Percentiles rank a stretch among this genome's conserved stretches.
Conservation (phyloP, 23 tunicate species). For the Oikopleura vanhoeffeni region DNA sequence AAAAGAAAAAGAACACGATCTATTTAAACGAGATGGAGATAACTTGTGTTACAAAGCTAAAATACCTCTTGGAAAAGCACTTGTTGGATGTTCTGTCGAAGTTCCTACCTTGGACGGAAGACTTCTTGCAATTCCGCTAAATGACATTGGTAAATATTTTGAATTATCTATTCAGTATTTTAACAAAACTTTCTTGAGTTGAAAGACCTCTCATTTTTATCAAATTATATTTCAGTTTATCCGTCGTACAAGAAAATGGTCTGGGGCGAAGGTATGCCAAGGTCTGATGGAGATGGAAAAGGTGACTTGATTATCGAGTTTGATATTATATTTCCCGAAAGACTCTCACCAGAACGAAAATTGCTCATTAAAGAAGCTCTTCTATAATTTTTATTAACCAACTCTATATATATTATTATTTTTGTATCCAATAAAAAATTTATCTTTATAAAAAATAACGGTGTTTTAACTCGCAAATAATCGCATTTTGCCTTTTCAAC, state of each 20-base stretch:
- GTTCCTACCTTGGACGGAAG: slow-evolving; percentile 93
- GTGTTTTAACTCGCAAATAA: no score
- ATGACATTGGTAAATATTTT: slow-evolving; percentile 29
- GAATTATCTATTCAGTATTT: background rate
- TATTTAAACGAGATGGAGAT: slow-evolving; percentile 46
- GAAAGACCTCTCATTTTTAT: no score
- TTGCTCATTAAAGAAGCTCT: slow-evolving; percentile 69
- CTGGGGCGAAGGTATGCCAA: slow-evolving; percentile 82
- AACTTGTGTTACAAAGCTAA: slow-evolving; percentile 57
- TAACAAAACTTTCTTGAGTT: no score
- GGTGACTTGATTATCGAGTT: slow-evolving; percentile 64
- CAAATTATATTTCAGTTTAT: slow-evolving; percentile 20
- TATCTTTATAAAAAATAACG: no score
- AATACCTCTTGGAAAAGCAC: slow-evolving; percentile 86
- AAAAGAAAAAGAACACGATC: slow-evolving; percentile 47
- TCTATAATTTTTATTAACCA: slow-evolving; percentile 9
- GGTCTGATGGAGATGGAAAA: slow-evolving; percentile 27
- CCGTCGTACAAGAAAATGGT: slow-evolving; percentile 67
- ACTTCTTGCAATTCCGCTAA: slow-evolving; percentile 70
- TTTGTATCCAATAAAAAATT: background rate
- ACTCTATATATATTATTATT: background rate
- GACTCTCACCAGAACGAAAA: slow-evolving; percentile 73
- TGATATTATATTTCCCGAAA: slow-evolving; percentile 64
- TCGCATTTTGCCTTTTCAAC: no score
- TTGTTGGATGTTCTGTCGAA: slow-evolving; percentile 89